These are phyloP conservation scores for Kuschelorhynchus macadamiae DNA, from an alignment of 2,888 invertebrate species.

Conservation along the genomic window DNA sequence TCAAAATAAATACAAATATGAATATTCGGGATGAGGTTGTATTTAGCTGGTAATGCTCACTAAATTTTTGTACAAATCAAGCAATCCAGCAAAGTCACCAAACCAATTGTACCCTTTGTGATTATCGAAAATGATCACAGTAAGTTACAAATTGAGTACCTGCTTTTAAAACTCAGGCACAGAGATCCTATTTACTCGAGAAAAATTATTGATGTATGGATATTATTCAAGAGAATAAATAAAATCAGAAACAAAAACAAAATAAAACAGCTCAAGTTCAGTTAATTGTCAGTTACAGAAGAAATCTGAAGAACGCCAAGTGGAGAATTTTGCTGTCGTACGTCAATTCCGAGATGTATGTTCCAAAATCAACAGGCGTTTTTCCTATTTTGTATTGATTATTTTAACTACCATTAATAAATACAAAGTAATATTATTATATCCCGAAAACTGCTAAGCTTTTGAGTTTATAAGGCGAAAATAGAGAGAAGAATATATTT, in stretches of 20 bases:
- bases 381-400: no score
- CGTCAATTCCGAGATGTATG: no score
- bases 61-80: background rate
- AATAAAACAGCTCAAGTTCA: conserved; percentile 29
- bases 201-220: conserved; percentile 4
- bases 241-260: conserved; percentile 29
- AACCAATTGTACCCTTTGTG: conserved; percentile 29
- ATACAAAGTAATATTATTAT: no score
- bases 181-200: conserved; percentile 43
- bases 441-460: no score
- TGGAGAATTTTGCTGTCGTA: no score
- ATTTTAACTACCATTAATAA: no score
- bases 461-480: no score
- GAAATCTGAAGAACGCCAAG: conserved; percentile 1
- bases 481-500: no score
- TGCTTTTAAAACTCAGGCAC: conserved; percentile 58
- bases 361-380: no score
- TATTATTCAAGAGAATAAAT: conserved; percentile 2
- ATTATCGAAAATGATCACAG: conserved; percentile 37
- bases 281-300: background rate
- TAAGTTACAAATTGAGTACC: conserved; percentile 61
- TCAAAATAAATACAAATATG: no score
- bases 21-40: no score
- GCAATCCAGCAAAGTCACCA: background rate
- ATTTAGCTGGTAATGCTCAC: no score